phyloP scores from a whole-genome alignment of 2,797 vertebrate species.

The Karalla daura region DNA sequence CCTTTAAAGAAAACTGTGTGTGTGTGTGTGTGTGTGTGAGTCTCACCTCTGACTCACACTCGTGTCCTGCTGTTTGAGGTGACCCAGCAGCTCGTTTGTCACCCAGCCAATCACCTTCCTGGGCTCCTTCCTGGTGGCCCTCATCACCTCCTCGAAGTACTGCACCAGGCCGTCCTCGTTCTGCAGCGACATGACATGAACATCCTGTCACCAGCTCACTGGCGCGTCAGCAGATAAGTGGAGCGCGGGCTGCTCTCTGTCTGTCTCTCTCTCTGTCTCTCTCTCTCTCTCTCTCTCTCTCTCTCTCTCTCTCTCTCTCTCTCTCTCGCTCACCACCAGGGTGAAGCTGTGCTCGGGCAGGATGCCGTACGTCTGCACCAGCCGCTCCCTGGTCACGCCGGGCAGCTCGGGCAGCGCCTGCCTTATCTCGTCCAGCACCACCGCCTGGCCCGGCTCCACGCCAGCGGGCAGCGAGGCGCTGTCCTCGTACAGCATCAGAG shows the following conservation, averaged over 20 bases:
- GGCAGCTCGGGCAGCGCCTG: slow-evolving; percentile 92
- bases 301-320: too few species aligned
- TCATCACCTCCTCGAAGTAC: slow-evolving; percentile 91
- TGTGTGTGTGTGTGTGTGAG: too few species aligned
- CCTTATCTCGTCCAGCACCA: slow-evolving; percentile 89
- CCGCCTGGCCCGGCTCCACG: slow-evolving; percentile 82
- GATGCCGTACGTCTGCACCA: slow-evolving; percentile 88
- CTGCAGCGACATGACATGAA: slow-evolving; percentile 73
- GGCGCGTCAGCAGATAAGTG: slow-evolving; percentile 25
- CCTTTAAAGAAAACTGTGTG: too few species aligned
- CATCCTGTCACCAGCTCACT: not conserved
- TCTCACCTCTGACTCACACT: slow-evolving; percentile 92
- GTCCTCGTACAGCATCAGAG: slow-evolving; percentile 89
- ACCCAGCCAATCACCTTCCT: slow-evolving; percentile 95
- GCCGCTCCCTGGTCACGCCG: slow-evolving; percentile 85
- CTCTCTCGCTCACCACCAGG: slow-evolving; percentile 93
- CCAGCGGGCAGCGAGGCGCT: slow-evolving; percentile 83
- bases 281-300: too few species aligned
- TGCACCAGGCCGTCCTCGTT: slow-evolving; percentile 93
- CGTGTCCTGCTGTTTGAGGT: slow-evolving; percentile 88
- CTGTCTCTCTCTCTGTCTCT: too few species aligned
- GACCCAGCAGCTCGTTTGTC: slow-evolving; percentile 89
- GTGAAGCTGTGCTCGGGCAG: slow-evolving; percentile 92
- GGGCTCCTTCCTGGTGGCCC: slow-evolving; percentile 87
- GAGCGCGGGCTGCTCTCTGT: too few species aligned